Evolutionary conservation across 2,797 vertebrate species (phyloP).

Genomic region (Ataeniobius toweri): DNA sequence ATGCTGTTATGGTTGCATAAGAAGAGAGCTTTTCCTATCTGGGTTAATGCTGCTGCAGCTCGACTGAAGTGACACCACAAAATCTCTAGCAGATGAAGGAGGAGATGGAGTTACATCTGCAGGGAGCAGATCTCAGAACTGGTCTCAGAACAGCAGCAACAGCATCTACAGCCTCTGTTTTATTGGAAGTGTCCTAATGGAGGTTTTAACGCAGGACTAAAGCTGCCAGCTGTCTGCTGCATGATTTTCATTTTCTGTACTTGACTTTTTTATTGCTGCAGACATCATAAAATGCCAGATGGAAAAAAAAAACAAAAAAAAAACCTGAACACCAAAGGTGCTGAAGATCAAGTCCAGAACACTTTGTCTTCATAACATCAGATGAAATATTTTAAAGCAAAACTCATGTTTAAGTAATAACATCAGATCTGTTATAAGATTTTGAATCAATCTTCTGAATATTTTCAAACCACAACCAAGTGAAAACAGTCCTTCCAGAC

Average conservation of each 20-base stretch:
- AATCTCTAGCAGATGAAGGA: constrained; percentile 17
- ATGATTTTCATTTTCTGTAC: constrained; percentile 20
- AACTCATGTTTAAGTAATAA: too few species aligned
- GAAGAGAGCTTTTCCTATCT: constrained; percentile 33
- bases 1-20: constrained; percentile 46
- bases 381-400: too few species aligned
- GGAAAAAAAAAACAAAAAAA: constrained; percentile 8
- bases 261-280: not conserved
- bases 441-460: too few species aligned
- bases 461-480: too few species aligned
- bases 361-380: not conserved
- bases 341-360: not conserved
- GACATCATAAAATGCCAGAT: constrained; percentile 15
- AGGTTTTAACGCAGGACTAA: constrained; percentile 26
- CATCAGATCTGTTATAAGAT: too few species aligned
- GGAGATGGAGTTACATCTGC: constrained; percentile 9
- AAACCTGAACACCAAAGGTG: not conserved
- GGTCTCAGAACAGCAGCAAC: not conserved
- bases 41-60: constrained; percentile 55
- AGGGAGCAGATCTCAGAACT: not conserved
- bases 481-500: too few species aligned
- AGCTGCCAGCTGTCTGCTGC: not conserved
- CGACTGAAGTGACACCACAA: not conserved
- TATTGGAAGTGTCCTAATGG: constrained; percentile 23
- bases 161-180: not conserved